Evolutionary conservation across 2,113 vertebrate genomes (phyloP).

Genomic region (Craseonycteris thonglongyai): DNA sequence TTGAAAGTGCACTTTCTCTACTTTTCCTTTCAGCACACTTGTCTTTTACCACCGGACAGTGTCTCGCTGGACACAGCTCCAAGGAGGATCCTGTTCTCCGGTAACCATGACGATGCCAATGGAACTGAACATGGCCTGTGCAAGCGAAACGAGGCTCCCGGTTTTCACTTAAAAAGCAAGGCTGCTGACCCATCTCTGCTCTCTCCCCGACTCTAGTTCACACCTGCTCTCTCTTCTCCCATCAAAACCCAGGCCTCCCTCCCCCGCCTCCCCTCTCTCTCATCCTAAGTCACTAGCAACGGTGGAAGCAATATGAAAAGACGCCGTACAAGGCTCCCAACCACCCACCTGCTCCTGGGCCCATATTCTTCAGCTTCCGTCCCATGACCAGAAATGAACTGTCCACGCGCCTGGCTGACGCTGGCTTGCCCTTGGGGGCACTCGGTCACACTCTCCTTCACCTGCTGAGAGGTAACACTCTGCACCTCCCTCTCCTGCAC

Average conservation of each 20-base stretch:
- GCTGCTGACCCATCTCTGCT: not conserved
- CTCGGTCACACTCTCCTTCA: not conserved
- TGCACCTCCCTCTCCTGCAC: not conserved
- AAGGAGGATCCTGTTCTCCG: too few species aligned
- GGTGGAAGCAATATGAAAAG: not conserved
- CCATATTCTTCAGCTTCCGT: not conserved
- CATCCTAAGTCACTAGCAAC: not conserved
- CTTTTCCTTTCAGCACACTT: too few species aligned
- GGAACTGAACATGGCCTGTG: not conserved
- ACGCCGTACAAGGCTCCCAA: not conserved
- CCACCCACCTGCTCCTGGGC: not conserved
- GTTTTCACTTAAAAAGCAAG: not conserved
- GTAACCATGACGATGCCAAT: rapidly evolving
- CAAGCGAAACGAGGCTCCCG: not conserved
- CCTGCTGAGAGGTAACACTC: not conserved
- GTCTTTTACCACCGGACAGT: too few species aligned
- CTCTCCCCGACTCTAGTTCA: not conserved
- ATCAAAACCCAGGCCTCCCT: not conserved
- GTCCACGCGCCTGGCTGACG: not conserved
- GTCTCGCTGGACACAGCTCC: too few species aligned
- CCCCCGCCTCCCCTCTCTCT: not conserved
- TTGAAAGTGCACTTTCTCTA: too few species aligned
- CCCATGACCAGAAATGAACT: not conserved
- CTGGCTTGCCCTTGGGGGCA: not conserved
- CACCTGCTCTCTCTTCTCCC: not conserved